phyloP scores from a whole-genome alignment of 1,140 invertebrate species.

The Stratiolaelaps scimitus region DNA sequence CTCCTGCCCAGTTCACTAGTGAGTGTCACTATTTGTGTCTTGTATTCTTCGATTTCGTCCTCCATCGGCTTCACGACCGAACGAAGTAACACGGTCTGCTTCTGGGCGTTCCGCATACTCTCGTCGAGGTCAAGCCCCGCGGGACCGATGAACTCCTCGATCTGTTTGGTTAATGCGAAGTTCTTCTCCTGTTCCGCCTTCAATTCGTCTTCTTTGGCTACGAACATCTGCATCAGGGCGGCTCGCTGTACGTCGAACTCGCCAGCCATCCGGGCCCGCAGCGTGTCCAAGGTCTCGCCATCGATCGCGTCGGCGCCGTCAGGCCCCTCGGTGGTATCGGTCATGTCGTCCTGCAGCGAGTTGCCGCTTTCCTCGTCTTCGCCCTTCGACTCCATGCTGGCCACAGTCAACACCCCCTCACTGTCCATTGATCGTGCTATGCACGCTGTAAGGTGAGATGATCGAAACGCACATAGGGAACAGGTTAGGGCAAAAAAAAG shows the following conservation, averaged over 20 bases:
- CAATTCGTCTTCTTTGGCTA: slow-evolving; percentile 23
- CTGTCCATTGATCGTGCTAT: too few relatives aligned
- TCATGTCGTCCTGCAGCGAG: too few relatives aligned
- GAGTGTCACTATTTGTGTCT: neutral
- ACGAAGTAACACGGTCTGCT: slow-evolving; percentile 21
- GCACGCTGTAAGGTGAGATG: too few relatives aligned
- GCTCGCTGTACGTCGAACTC: slow-evolving; percentile 23
- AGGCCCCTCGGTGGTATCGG: too few relatives aligned
- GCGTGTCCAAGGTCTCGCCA: too few relatives aligned
- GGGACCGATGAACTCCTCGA: slow-evolving; percentile 22
- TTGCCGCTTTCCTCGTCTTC: too few relatives aligned
- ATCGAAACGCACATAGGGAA: too few relatives aligned
- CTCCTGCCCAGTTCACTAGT: neutral
- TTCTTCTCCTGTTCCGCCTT: slow-evolving; percentile 21
- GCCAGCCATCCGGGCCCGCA: neutral
- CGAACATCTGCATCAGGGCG: slow-evolving; percentile 25
- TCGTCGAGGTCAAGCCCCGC: slow-evolving; percentile 16
- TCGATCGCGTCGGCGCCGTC: too few relatives aligned
- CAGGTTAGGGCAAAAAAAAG: too few relatives aligned
- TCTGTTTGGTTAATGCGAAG: slow-evolving; percentile 23
- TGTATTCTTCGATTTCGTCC: slow-evolving; percentile 18
- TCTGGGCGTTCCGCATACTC: slow-evolving; percentile 20
- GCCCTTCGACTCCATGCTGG: too few relatives aligned
- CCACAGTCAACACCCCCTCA: too few relatives aligned
- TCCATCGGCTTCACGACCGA: slow-evolving; percentile 25